Percentiles rank a stretch among this genome's conserved stretches.
phyloP scores from a whole-genome alignment of 1,140 invertebrate genomes.

The Drosophila bocki region DNA sequence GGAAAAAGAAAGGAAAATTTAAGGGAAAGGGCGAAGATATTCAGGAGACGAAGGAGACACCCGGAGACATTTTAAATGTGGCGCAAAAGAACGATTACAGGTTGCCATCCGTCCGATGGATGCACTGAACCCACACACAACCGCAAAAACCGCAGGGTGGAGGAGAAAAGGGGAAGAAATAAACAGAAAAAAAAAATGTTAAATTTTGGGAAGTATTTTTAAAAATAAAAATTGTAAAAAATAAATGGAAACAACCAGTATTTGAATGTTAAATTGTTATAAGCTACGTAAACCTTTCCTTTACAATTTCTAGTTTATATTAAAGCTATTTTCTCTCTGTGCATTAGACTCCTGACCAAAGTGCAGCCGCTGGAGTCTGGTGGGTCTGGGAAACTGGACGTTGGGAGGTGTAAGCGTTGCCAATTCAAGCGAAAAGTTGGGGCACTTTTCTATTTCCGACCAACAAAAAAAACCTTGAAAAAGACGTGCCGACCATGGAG shows the following conservation, averaged over 20 bases:
- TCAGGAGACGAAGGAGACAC: constrained; percentile 50
- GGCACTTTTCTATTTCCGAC: constrained; percentile 80
- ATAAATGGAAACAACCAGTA: too few relatives aligned
- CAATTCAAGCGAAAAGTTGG: constrained; percentile 82
- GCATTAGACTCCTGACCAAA: constrained; percentile 24
- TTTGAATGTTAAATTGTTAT: background rate
- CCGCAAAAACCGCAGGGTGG: constrained; percentile 63
- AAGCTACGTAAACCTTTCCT: background rate
- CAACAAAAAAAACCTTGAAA: constrained; percentile 33
- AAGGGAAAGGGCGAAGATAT: background rate
- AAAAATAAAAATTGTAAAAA: background rate
- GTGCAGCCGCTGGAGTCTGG: constrained; percentile 38
- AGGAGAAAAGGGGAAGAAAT: background rate
- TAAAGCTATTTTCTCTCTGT: background rate
- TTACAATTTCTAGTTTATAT: background rate
- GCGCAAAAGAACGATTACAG: constrained; percentile 82
- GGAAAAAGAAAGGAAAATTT: background rate
- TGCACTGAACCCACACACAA: constrained; percentile 55
- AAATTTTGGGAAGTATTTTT: background rate
- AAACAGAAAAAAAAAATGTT: background rate
- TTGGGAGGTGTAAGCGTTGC: constrained; percentile 75
- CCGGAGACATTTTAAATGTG: constrained; percentile 83
- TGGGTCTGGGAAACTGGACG: background rate
- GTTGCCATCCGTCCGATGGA: constrained; percentile 66
- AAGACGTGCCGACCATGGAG: constrained; percentile 58